Base-by-base conservation (phyloP, 2,888 invertebrate species). In the Hypsopygia costalis region DNA sequence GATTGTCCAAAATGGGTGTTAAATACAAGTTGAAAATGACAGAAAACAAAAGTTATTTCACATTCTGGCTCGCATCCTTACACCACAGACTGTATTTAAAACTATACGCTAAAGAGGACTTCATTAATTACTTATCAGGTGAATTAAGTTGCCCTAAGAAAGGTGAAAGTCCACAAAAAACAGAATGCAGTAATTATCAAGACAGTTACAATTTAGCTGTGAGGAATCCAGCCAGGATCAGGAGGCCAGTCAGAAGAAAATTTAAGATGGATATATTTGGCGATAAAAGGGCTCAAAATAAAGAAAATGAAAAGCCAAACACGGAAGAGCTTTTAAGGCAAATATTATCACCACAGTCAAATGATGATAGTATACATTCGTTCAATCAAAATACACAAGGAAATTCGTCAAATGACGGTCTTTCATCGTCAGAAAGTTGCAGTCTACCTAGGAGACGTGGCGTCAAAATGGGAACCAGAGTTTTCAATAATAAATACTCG, bases 71-170 rank as follows among this genome's bases (percentile, higher is more conserved):
- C 45, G 94, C 94, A 6, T 94, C 94, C n/a, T 75, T 94, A 33
- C 94, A 94, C 69, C 94, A 94, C 67, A 92, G 94, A 67, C 91
- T 94, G 70, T 94, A 93, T 78, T 85, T 94, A 58, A 92, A 93
- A 62, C 76, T 94, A 36, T 91, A 93, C 65, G 92, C 93, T 30
- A 94, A 94, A 67, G 91, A 92, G 47, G 92, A 93, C 46, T 93
- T 94, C 40, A 82, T 93, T 28, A 91, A 91, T 66, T 90, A 90
- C 52, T 81, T 93, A 62, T 91, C 92, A 32, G 89, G 90, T 68
- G 92, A 92, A 64, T 81, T 92, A 45, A 90, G 90, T 50, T 87
- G 90, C 47, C 91, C 91, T 6, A 49, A 90, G 28, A 51, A 50
- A 38, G 62, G 69, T 54, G 65, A 53, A 12, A 69, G 65, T 47